Evolutionary conservation across 2,888 invertebrate genomes (phyloP).

Genomic region (Salpingus planirostris): DNA sequence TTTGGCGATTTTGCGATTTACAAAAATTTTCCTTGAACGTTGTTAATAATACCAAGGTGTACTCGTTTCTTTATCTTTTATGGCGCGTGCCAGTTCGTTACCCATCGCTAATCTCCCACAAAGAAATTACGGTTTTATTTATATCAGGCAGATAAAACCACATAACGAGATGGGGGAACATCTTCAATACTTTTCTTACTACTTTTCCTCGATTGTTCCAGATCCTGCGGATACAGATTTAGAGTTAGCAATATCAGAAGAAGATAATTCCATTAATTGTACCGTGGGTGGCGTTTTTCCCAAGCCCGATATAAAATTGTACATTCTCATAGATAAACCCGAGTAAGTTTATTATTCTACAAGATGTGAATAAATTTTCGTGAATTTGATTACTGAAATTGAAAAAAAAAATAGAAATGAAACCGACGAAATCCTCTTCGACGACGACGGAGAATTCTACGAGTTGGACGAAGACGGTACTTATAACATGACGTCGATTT

Average conservation of each 20-base stretch:
- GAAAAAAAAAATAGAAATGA: too few relatives aligned
- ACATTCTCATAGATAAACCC: too few relatives aligned
- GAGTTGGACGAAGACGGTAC: constrained; percentile 21
- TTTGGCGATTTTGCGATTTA: too few relatives aligned
- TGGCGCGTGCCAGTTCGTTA: constrained; percentile 1
- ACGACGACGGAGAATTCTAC: constrained; percentile 19
- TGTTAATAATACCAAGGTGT: too few relatives aligned
- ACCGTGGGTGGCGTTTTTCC: constrained; percentile 50
- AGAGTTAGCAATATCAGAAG: constrained; percentile 4
- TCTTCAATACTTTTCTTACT: neutral
- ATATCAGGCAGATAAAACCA: too few relatives aligned
- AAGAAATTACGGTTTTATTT: too few relatives aligned
- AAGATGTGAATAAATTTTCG: too few relatives aligned
- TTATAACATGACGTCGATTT: constrained; percentile 45
- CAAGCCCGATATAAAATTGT: constrained; percentile 43
- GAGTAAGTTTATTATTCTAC: too few relatives aligned
- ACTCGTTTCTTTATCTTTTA: neutral
- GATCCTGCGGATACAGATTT: constrained; percentile 6
- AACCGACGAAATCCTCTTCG: constrained; percentile 17
- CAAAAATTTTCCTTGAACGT: too few relatives aligned
- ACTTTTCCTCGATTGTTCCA: constrained; percentile 3
- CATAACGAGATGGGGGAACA: too few relatives aligned
- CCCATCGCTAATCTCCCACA: constrained; percentile 1
- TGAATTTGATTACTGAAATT: too few relatives aligned
- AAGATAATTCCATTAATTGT: constrained; percentile 47